Evolutionary conservation across 2,797 vertebrate species (phyloP).

Genomic region (Scomberomorus guttatus): DNA sequence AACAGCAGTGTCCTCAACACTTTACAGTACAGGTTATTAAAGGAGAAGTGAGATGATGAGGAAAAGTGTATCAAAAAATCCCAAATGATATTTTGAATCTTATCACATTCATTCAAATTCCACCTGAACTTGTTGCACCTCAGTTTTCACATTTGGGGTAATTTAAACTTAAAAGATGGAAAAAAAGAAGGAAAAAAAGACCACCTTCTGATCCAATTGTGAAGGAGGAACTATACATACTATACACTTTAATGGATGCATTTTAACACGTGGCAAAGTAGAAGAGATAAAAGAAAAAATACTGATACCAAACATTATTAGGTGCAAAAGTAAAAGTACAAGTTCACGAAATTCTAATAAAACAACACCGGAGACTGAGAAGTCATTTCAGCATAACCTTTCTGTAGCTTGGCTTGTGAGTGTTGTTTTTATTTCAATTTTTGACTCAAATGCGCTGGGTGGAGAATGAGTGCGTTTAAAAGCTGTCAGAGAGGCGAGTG

Average conservation of each 20-base stretch:
- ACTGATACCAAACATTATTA: background rate
- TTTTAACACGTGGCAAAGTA: background rate
- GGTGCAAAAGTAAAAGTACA: background rate
- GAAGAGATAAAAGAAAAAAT: background rate
- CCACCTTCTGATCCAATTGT: too few relatives aligned
- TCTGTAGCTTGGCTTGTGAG: conserved; percentile 40
- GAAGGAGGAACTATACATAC: background rate
- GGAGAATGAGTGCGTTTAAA: conserved; percentile 42
- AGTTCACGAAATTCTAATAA: conserved; percentile 21
- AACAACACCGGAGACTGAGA: conserved; percentile 14
- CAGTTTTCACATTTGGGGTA: background rate
- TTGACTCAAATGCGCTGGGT: background rate
- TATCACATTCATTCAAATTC: conserved; percentile 26
- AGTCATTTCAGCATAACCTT: conserved; percentile 49
- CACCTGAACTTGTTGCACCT: background rate
- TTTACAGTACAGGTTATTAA: background rate
- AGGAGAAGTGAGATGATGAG: background rate
- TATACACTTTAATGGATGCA: background rate
- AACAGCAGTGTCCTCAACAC: conserved; percentile 8
- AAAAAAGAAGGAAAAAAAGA: too few relatives aligned
- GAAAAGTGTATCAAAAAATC: background rate
- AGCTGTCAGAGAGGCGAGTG: conserved; percentile 47
- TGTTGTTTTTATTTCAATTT: conserved; percentile 20
- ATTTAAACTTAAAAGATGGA: background rate
- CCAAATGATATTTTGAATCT: background rate